A percentile compares a stretch with the other conserved stretches of the same genome.
These are phyloP conservation scores for Heterodera schachtii DNA, from an alignment of 1,140 invertebrate species.

Conservation along the genomic window DNA sequence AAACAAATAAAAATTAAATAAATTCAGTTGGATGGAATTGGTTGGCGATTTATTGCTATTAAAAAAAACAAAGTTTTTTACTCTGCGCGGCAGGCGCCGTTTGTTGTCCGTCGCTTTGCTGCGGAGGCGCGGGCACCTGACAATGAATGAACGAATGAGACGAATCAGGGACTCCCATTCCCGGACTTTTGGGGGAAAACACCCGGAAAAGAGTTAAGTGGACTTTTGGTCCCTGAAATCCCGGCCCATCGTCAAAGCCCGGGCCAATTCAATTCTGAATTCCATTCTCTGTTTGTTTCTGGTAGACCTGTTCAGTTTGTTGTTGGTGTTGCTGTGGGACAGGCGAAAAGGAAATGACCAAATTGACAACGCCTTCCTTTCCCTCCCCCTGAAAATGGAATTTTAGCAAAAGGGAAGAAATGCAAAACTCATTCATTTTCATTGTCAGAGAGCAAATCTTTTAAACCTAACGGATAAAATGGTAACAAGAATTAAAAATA, in stretches of 20 bases:
- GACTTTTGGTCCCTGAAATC: no score
- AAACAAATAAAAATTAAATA: no score
- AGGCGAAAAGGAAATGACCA: conserved; percentile 70
- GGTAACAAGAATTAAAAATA: no score
- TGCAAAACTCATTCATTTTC: background rate
- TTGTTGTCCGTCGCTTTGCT: background rate
- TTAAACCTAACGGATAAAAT: no score
- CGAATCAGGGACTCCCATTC: no score
- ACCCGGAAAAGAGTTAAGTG: no score
- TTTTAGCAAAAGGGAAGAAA: conserved; percentile 71
- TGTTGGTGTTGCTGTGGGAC: conserved; percentile 69
- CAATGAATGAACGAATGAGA: no score
- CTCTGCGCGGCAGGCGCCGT: background rate
- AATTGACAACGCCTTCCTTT: conserved; percentile 79
- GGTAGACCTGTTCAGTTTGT: background rate
- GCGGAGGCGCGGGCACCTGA: background rate
- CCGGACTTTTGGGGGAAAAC: no score
- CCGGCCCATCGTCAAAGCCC: no score
- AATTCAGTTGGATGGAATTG: no score
- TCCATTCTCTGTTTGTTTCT: background rate
- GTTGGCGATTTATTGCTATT: no score
- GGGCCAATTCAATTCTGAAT: background rate
- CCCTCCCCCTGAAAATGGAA: conserved; percentile 77
- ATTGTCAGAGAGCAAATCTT: no score
- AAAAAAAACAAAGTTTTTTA: background rate